These are phyloP conservation scores for Amphiprion percula DNA, from an alignment of 2,113 vertebrate species.

Conservation along the genomic window DNA sequence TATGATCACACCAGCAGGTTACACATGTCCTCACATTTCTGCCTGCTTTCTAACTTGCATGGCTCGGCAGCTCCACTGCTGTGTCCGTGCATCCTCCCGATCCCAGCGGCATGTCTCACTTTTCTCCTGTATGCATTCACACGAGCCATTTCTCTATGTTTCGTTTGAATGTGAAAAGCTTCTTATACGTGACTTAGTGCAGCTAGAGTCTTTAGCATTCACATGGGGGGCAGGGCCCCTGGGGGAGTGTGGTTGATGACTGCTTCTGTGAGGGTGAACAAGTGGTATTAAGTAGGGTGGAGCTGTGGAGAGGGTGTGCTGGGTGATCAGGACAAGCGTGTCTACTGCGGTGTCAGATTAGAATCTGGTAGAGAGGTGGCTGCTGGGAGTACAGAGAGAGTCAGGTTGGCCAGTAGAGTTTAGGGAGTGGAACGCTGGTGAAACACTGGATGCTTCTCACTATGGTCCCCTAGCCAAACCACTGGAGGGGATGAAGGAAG, in stretches of 20 bases:
- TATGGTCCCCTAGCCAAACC: constrained; percentile 50
- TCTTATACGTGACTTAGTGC: constrained; percentile 82
- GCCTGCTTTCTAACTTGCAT: not conserved
- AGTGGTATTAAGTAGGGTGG: constrained; percentile 69
- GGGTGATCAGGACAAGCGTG: constrained; percentile 38
- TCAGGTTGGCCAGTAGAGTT: constrained; percentile 32
- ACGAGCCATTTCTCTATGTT: constrained; percentile 39
- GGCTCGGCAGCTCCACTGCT: not conserved
- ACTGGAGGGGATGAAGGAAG: constrained; percentile 82
- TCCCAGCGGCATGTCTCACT: not conserved
- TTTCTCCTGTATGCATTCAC: constrained; percentile 33
- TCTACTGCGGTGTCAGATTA: constrained; percentile 22
- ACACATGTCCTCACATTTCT: constrained; percentile 12
- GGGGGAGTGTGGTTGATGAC: not conserved
- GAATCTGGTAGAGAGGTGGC: constrained; percentile 36
- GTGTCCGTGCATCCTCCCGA: not conserved
- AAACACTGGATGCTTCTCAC: constrained; percentile 53
- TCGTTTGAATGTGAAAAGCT: constrained; percentile 85
- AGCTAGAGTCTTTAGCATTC: constrained; percentile 80
- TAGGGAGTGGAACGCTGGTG: constrained; percentile 43
- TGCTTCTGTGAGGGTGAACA: constrained; percentile 55
- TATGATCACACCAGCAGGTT: constrained; percentile 42
- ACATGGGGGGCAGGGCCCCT: constrained; percentile 51
- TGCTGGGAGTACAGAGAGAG: not conserved
- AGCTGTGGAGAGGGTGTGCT: constrained; percentile 50